Conservation (phyloP, 1,140 invertebrate genomes). For the Varroa destructor region DNA sequence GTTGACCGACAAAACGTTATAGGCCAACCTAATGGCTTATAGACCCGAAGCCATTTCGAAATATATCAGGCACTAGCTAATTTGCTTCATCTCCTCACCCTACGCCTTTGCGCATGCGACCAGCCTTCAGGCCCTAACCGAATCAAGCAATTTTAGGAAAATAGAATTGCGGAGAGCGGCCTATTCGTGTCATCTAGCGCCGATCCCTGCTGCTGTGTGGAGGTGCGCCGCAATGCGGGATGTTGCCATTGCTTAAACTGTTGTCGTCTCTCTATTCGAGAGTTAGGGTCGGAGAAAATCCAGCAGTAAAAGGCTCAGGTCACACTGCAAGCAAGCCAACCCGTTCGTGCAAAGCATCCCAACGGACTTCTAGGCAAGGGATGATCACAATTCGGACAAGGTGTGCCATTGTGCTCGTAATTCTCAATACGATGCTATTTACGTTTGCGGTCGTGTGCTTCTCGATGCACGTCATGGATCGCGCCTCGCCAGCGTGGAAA, state of each 20-base stretch:
- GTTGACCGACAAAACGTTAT: too few species aligned
- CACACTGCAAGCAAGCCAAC: too few species aligned
- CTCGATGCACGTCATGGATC: conserved; percentile 24
- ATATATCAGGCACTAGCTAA: too few species aligned
- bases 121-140: too few species aligned
- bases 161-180: too few species aligned
- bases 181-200: background rate
- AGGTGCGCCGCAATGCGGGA: conserved; percentile 12
- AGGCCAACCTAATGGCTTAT: too few species aligned
- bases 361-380: background rate
- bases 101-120: too few species aligned
- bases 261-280: conserved; percentile 14
- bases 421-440: conserved; percentile 14
- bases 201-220: background rate
- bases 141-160: too few species aligned
- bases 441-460: conserved; percentile 1
- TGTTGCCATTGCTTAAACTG: conserved; percentile 24
- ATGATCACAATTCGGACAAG: conserved; percentile 25
- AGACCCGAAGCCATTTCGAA: too few species aligned
- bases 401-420: conserved; percentile 6
- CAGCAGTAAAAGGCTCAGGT: too few species aligned
- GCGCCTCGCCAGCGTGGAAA: conserved; percentile 18
- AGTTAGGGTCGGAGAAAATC: background rate
- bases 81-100: too few species aligned
- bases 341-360: too few species aligned